A percentile compares a stretch with the other conserved stretches of the same genome.
Conservation (phyloP, 2,797 vertebrate species). For the Scolopax bukidnonensis region DNA sequence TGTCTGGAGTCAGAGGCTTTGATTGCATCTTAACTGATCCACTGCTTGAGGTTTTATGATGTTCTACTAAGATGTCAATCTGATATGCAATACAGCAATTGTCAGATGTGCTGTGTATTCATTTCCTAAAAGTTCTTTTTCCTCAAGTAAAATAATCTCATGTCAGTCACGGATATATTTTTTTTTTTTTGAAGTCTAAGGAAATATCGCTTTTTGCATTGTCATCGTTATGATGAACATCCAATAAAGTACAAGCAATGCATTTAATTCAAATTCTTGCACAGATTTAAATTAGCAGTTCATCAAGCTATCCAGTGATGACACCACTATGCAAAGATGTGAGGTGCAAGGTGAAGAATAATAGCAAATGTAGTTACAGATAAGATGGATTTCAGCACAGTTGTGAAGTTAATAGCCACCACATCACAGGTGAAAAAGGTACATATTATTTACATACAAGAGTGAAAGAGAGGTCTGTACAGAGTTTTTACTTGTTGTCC, state of each 20-base stretch:
- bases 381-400: not conserved
- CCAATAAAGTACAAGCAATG: not conserved
- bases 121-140: slow-evolving; percentile 4
- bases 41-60: not conserved
- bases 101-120: not conserved
- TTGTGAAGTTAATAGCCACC: not conserved
- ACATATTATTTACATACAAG: not conserved
- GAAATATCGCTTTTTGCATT: not conserved
- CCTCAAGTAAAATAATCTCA: not conserved
- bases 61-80: not conserved
- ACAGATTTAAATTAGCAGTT: not conserved
- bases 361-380: not conserved
- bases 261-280: not conserved
- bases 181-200: not conserved
- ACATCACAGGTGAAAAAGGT: not conserved
- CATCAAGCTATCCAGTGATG: not conserved
- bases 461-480: not conserved
- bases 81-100: not conserved
- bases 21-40: not conserved
- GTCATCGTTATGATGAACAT: not conserved
- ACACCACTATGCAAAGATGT: not conserved
- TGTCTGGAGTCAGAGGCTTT: not conserved
- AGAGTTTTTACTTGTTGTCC: not conserved
- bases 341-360: not conserved
- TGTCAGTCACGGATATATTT: not conserved